Evolutionary conservation across 92 coral and sea anemone species (phyloP), one percentile per base, ranked within the genome.

Genomic region (Epizoanthus illoricatus): DNA sequence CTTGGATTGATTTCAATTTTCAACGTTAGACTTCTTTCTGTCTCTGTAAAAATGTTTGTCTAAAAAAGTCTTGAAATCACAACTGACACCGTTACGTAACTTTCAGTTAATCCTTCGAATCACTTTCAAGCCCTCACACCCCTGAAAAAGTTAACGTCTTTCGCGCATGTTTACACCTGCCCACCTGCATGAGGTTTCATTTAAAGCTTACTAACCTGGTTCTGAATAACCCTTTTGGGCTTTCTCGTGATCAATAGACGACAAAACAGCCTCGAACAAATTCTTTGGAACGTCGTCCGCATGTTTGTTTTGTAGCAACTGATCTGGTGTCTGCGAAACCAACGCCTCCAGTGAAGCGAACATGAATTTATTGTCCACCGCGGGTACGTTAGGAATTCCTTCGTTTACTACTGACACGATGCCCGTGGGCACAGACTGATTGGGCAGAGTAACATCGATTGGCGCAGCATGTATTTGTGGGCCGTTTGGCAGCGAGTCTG

Each of bases 261-360:
- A 78, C 71, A 78, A 78, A 43, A 78, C 82, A 20, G 82, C 71
- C 70, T 78, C 82, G 49, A 78, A 63, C 24, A 78, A 41, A 42
- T 78, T 78, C 43, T 78, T 78, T 7, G 82, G 82, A 42, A 78
- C 69, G 8, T 78, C 82, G 47, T 21, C 7, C 12, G 16, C 71
- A 40, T 21, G 40, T n/a, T 40, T 63, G 60, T 63, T 21, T 40
- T 62, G 59, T 15, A 39, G 82, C 33, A 63, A 6, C 24, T 49
- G 71, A 23, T 78, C 43, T 0, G 82, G 45, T 1, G 59, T 43
- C 42, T 78, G 82, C 2, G 82, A 69, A 2, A 78, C 82, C 5
- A 78, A 19, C 8, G 61, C 82, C 17, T 78, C 71, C 36, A 78
- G 71, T 11, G 82, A 20, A 4, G 71, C 9, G 59, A 62, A 78